Conservation (phyloP, 2,797 vertebrate species). For the Poecile montanus region DNA sequence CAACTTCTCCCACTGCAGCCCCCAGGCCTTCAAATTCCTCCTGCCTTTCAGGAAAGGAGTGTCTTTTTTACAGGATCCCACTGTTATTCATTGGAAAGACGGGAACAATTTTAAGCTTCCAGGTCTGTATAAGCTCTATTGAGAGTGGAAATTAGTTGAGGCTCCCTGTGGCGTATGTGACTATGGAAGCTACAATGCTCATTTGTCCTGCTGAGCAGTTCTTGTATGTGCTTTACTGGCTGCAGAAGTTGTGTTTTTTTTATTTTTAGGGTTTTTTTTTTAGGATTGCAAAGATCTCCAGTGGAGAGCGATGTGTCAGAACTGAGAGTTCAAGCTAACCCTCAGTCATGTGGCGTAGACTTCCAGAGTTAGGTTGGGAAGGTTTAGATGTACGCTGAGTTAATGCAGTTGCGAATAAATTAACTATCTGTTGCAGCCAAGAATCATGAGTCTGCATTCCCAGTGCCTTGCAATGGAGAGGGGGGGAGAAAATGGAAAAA, state of each 20-base stretch:
- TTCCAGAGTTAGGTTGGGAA: neutral
- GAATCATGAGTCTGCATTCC: conserved; percentile 16
- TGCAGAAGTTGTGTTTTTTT: conserved; percentile 17
- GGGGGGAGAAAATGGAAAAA: neutral
- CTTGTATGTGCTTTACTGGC: conserved; percentile 60
- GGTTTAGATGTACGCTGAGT: neutral
- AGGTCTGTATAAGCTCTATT: conserved; percentile 70
- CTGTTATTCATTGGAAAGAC: conserved; percentile 56
- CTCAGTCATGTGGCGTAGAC: neutral
- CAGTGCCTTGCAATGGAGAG: neutral
- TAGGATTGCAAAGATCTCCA: conserved; percentile 8
- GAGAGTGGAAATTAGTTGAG: conserved; percentile 71
- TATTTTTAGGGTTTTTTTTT: neutral
- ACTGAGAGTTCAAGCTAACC: conserved; percentile 25
- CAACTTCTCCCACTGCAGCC: neutral
- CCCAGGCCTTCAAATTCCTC: conserved; percentile 17
- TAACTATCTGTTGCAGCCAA: conserved; percentile 50
- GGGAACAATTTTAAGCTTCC: conserved; percentile 69
- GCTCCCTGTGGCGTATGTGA: conserved; percentile 62
- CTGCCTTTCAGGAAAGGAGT: conserved; percentile 34
- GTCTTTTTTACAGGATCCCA: conserved; percentile 50
- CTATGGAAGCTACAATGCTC: conserved; percentile 71
- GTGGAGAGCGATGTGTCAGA: neutral
- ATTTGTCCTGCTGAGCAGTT: conserved; percentile 63
- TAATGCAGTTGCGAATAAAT: conserved; percentile 3